Percentiles rank a stretch among this genome's conserved stretches.
These are phyloP conservation scores for Morone saxatilis DNA, from an alignment of 2,113 vertebrate species.

Conservation along the genomic window DNA sequence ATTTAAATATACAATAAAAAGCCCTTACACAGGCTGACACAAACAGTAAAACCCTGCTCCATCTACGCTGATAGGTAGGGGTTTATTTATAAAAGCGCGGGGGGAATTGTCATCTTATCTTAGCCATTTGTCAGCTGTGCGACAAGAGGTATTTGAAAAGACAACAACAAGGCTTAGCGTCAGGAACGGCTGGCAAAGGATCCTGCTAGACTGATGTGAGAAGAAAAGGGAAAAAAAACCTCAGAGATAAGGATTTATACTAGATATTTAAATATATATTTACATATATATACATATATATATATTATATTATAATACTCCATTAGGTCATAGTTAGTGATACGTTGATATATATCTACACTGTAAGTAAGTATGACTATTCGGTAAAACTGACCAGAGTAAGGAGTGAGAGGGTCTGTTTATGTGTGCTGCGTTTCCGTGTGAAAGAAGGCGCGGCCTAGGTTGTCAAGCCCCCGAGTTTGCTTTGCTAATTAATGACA, in stretches of 20 bases:
- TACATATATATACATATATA: not conserved
- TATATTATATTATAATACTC: too few species aligned
- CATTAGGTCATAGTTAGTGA: too few species aligned
- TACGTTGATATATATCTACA: too few species aligned
- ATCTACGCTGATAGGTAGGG: conserved; percentile 67
- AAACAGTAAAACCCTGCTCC: conserved; percentile 33
- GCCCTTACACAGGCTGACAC: conserved; percentile 6
- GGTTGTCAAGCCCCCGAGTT: too few species aligned
- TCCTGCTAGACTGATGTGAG: conserved; percentile 43
- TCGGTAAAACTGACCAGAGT: too few species aligned
- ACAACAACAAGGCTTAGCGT: conserved; percentile 83
- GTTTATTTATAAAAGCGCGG: conserved; percentile 86
- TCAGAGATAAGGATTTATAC: not conserved
- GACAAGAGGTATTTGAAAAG: conserved; percentile 85
- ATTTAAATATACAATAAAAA: conserved; percentile 1
- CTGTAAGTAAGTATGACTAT: too few species aligned
- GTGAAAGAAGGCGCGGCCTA: too few species aligned
- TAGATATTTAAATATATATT: conserved; percentile 12
- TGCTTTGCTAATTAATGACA: too few species aligned
- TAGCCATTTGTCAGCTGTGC: conserved; percentile 81
- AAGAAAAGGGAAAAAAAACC: conserved; percentile 9
- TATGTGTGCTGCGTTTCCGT: too few species aligned
- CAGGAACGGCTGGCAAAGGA: conserved; percentile 75
- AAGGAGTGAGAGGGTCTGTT: too few species aligned
- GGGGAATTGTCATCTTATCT: conserved; percentile 87